Evolutionary conservation across 2,113 vertebrate species (phyloP).

Genomic region (Holacanthus passer): DNA sequence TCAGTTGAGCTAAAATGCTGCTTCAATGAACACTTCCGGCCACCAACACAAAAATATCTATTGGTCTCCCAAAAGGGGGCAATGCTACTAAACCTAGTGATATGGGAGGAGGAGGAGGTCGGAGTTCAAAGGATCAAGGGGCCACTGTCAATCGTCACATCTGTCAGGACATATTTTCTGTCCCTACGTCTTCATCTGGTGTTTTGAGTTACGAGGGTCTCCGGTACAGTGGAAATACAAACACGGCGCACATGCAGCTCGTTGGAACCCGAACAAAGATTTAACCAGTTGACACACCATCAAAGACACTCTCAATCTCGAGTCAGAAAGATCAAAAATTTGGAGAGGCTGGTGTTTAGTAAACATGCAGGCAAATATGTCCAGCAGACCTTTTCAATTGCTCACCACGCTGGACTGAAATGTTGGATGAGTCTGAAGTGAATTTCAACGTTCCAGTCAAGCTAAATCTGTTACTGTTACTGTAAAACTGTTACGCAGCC

Average conservation of each 20-base stretch:
- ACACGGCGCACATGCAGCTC: slow-evolving; percentile 54
- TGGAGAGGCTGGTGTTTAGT: slow-evolving; percentile 67
- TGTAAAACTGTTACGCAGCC: neutral
- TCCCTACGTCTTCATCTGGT: slow-evolving; percentile 71
- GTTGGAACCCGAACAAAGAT: slow-evolving; percentile 56
- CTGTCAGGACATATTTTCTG: slow-evolving; percentile 53
- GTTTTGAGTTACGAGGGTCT: slow-evolving; percentile 64
- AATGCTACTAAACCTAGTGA: slow-evolving; percentile 56
- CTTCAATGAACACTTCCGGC: slow-evolving; percentile 45
- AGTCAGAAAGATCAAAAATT: slow-evolving; percentile 38
- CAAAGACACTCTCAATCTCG: slow-evolving; percentile 57
- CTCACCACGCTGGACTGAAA: slow-evolving; percentile 10
- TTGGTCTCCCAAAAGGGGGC: slow-evolving; percentile 14
- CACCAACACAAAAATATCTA: slow-evolving; percentile 42
- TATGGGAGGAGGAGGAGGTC: slow-evolving; percentile 38
- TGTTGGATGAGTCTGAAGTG: neutral
- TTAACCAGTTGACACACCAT: slow-evolving; percentile 33
- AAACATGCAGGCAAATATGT: slow-evolving; percentile 57
- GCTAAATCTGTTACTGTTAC: too few relatives aligned
- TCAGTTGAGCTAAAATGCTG: slow-evolving; percentile 42
- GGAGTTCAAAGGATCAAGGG: slow-evolving; percentile 62
- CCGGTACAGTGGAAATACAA: slow-evolving; percentile 65
- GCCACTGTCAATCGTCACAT: slow-evolving; percentile 66
- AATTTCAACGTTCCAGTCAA: slow-evolving; percentile 1
- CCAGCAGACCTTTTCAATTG: slow-evolving; percentile 36